phyloP scores from a whole-genome alignment of 2,888 invertebrate species.

The Athripsodes cinereus region DNA sequence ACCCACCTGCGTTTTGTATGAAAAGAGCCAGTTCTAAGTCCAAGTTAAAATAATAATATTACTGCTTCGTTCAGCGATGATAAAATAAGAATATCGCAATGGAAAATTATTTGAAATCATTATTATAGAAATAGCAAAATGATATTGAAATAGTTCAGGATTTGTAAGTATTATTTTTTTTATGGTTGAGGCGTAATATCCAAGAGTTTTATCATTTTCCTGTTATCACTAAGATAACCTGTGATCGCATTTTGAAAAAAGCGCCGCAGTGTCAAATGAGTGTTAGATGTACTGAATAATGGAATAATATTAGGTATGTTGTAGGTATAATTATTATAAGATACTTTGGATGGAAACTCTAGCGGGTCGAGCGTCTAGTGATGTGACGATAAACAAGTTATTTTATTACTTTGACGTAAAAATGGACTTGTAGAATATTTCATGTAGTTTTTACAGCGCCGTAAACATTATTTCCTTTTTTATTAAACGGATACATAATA shows the following conservation, averaged over 20 bases:
- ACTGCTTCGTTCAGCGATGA: too few species aligned
- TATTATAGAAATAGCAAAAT: too few species aligned
- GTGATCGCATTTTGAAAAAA: conserved; percentile 24
- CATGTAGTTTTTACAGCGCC: too few species aligned
- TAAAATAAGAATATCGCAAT: too few species aligned
- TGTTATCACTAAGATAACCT: conserved; percentile 25
- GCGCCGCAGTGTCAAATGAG: conserved; percentile 15
- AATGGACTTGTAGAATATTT: too few species aligned
- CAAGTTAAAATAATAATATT: conserved; percentile 12
- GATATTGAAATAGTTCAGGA: too few species aligned
- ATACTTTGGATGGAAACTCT: background rate
- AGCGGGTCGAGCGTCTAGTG: background rate
- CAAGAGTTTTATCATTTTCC: background rate
- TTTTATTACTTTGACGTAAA: too few species aligned
- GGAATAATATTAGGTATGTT: background rate
- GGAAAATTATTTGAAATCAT: too few species aligned
- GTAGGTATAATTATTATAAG: background rate
- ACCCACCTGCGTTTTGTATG: conserved; percentile 23
- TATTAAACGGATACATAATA: too few species aligned
- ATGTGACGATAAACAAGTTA: background rate
- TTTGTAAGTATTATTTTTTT: too few species aligned
- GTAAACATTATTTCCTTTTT: too few species aligned
- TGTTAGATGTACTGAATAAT: background rate
- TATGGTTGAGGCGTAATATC: too few species aligned
- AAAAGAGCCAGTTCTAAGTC: conserved; percentile 18